These are phyloP conservation scores for Lithodes maja DNA, from an alignment of 2,888 invertebrate genomes.

Conservation along the genomic window DNA sequence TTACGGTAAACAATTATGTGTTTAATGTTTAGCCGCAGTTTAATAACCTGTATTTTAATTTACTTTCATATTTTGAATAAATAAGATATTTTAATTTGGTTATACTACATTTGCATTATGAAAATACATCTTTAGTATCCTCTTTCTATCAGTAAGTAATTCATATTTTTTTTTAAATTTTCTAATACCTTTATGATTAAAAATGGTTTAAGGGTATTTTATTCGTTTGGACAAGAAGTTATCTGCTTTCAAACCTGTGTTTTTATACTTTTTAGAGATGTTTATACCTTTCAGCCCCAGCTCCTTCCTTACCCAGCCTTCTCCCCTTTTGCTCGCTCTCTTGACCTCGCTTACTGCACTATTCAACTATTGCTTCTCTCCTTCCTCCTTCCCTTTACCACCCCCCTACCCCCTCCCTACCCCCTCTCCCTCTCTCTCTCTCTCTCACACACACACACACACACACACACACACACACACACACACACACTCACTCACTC, in stretches of 20 bases:
- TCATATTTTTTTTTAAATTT: too few relatives aligned
- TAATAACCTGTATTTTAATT: too few relatives aligned
- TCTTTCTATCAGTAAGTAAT: too few relatives aligned
- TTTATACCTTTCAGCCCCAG: not conserved
- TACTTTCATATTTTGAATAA: too few relatives aligned
- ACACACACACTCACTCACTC: not conserved
- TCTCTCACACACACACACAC: not conserved
- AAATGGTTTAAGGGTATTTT: not conserved
- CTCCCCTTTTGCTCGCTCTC: not conserved
- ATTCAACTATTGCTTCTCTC: not conserved
- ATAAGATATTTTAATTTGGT: too few relatives aligned
- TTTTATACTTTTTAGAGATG: not conserved
- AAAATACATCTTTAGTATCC: too few relatives aligned
- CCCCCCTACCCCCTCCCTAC: not conserved
- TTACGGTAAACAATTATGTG: too few relatives aligned
- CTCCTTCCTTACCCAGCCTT: not conserved
- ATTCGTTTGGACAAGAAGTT: not conserved
- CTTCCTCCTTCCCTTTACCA: not conserved
- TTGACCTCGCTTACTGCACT: not conserved
- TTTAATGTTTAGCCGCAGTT: too few relatives aligned
- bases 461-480: not conserved
- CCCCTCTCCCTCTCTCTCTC: not conserved
- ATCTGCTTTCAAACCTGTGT: not conserved
- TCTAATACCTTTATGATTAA: not conserved
- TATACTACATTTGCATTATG: too few relatives aligned